A percentile compares a stretch with the other conserved stretches of the same genome.
phyloP scores from a whole-genome alignment of 1,140 invertebrate genomes.

The Cardiocondyla obscurior region DNA sequence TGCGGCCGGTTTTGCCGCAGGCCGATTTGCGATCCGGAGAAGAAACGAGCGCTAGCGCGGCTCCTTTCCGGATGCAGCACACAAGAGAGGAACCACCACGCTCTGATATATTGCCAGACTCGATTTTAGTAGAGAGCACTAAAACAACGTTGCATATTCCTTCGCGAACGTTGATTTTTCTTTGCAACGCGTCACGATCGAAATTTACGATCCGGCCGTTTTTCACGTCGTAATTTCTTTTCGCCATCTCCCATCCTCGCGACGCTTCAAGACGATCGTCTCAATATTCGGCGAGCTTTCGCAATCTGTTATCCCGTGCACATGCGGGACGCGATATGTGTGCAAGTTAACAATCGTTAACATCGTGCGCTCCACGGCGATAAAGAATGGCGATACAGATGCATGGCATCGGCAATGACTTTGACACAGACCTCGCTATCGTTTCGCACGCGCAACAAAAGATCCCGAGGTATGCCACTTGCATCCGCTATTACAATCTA shows the following conservation, averaged over 20 bases:
- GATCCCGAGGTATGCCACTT: constrained; percentile 38
- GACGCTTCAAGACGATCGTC: background rate
- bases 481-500: constrained; percentile 60
- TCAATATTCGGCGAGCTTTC: background rate
- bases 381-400: background rate
- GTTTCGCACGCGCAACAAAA: constrained; percentile 48
- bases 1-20: constrained; percentile 65
- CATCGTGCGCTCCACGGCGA: background rate
- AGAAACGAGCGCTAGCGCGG: constrained; percentile 36
- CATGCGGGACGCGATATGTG: background rate
- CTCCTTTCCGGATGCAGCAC: constrained; percentile 38
- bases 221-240: constrained; percentile 23
- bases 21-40: constrained; percentile 55
- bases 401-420: constrained; percentile 10
- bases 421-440: constrained; percentile 49
- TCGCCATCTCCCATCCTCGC: background rate
- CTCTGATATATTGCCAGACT: constrained; percentile 52
- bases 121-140: constrained; percentile 52
- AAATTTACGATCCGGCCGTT: constrained; percentile 20
- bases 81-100: constrained; percentile 14
- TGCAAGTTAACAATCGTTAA: background rate
- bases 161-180: constrained; percentile 46
- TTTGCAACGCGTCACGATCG: background rate
- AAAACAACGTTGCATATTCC: constrained; percentile 34
- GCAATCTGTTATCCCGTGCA: background rate